Conservation (phyloP, 2,797 vertebrate genomes). For the Ptychadena robeensis region DNA sequence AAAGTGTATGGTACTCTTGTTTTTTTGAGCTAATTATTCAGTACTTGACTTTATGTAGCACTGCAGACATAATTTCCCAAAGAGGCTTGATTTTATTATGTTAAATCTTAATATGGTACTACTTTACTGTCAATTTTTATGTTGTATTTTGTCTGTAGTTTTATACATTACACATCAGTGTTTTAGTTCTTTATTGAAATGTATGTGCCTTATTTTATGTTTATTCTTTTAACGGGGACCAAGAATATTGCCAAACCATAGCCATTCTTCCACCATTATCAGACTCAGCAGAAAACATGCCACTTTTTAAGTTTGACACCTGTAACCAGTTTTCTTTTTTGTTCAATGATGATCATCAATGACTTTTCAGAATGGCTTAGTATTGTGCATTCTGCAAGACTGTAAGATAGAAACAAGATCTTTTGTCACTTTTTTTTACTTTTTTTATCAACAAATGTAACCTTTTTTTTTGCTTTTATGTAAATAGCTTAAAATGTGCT, state of each 20-base stretch:
- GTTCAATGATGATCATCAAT: too few relatives aligned
- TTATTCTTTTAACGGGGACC: conserved; percentile 79
- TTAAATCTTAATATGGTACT: conserved; percentile 20
- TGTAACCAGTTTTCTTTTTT: conserved; percentile 72
- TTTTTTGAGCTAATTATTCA: conserved; percentile 35
- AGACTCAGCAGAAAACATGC: conserved; percentile 63
- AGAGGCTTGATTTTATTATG: not conserved
- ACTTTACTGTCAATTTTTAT: not conserved
- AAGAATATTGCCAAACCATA: conserved; percentile 83
- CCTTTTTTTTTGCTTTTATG: conserved; percentile 79
- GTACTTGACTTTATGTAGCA: conserved; percentile 41
- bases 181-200: conserved; percentile 75
- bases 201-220: conserved; percentile 96
- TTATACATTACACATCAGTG: conserved; percentile 63
- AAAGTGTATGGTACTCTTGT: conserved; percentile 44
- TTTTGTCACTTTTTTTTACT: conserved; percentile 67
- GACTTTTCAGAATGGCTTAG: conserved; percentile 70
- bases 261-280: conserved; percentile 54
- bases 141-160: conserved; percentile 5
- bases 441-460: conserved; percentile 76
- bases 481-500: conserved; percentile 92
- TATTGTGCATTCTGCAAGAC: conserved; percentile 75
- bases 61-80: not conserved
- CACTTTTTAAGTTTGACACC: conserved; percentile 76
- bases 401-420: conserved; percentile 81